These are phyloP conservation scores for Gymnorhina tibicen DNA, from an alignment of 2,113 vertebrate genomes.

Conservation along the genomic window DNA sequence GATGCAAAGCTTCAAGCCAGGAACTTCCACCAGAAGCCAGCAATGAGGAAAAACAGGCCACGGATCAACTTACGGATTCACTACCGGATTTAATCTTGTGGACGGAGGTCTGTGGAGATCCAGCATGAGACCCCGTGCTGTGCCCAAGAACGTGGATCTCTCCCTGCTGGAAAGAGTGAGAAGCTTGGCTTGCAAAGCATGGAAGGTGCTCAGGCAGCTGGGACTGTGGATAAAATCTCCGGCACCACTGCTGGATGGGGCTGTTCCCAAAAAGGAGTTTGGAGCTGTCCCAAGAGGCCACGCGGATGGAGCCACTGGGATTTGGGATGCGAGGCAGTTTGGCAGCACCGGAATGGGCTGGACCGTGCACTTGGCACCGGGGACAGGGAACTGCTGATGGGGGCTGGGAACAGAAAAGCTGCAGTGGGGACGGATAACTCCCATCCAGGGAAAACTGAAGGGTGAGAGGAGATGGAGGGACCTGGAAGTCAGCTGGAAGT, in stretches of 20 bases:
- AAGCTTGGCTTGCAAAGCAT: neutral
- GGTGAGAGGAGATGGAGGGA: neutral
- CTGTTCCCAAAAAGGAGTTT: neutral
- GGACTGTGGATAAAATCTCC: neutral
- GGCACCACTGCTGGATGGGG: neutral
- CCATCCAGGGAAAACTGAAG: neutral
- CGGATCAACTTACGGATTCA: fast-evolving
- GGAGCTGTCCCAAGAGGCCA: neutral
- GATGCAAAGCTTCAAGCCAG: fast-evolving
- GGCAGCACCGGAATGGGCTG: neutral
- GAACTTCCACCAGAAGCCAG: neutral
- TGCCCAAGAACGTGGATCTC: neutral
- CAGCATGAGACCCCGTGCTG: fast-evolving
- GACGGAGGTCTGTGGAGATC: neutral
- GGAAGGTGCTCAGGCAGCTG: fast-evolving
- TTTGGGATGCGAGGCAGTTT: neutral
- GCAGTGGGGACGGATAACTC: neutral
- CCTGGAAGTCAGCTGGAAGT: neutral
- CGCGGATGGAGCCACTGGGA: neutral
- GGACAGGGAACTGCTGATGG: neutral
- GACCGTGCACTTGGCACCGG: neutral
- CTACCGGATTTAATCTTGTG: neutral
- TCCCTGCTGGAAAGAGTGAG: neutral
- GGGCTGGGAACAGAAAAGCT: neutral
- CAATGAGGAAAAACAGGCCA: neutral